Evolutionary conservation across 2,888 invertebrate genomes (phyloP).

Genomic region (Teleogryllus oceanicus): DNA sequence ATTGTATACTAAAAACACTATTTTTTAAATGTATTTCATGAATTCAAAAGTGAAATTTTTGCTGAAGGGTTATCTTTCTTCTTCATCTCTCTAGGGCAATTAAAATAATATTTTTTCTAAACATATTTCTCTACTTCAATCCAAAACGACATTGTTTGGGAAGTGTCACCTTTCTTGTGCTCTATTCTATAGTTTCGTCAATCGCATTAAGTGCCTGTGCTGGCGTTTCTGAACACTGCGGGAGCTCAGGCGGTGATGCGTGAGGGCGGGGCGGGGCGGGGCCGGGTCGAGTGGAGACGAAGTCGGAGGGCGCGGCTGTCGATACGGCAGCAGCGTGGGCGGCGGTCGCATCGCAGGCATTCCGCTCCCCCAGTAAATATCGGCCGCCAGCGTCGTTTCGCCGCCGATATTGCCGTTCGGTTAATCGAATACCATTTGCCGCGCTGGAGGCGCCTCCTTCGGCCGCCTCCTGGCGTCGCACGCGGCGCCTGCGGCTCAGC

Average conservation of each 20-base stretch:
- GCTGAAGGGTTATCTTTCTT: no score
- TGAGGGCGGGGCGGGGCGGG: not conserved
- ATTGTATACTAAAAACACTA: no score
- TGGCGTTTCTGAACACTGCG: not conserved
- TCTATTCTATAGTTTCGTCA: no score
- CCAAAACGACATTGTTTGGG: no score
- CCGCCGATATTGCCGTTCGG: slow-evolving; percentile 18
- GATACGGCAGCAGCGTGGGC: not conserved
- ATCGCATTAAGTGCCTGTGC: not conserved
- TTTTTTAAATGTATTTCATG: no score
- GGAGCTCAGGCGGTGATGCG: not conserved
- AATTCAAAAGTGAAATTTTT: no score
- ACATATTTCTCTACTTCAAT: no score
- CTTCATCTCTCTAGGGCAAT: no score
- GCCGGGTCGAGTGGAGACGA: not conserved
- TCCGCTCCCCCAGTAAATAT: not conserved
- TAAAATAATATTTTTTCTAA: no score
- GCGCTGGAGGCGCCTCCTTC: not conserved
- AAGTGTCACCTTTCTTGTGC: no score
- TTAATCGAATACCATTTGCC: slow-evolving; percentile 7
- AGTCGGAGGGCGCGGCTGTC: not conserved
- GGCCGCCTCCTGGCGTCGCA: not conserved
- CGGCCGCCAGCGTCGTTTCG: slow-evolving; percentile 6
- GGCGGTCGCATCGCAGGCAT: not conserved
- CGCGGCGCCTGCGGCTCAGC: no score